These are phyloP conservation scores for Rotaria magnacalcarata DNA, from an alignment of 2,888 invertebrate genomes.

Conservation along the genomic window DNA sequence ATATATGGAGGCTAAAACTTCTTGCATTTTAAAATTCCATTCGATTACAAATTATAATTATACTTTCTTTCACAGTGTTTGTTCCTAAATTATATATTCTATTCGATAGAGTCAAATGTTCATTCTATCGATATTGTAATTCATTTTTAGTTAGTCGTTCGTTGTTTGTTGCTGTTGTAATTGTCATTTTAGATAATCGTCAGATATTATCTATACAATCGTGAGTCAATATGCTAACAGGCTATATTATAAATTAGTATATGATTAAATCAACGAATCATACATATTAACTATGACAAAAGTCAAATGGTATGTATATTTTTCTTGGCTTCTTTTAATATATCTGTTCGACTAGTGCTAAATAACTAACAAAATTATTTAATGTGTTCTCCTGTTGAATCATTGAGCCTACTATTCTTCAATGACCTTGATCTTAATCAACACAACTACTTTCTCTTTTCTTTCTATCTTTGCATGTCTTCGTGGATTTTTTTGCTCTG, in stretches of 20 bases:
- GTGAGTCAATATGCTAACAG: neutral
- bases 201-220: neutral
- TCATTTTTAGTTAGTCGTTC: neutral
- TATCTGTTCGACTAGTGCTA: neutral
- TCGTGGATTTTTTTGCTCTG: neutral
- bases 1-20: neutral
- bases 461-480: neutral
- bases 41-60: neutral
- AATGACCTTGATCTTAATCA: slow-evolving; percentile 20
- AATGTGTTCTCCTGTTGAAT: neutral
- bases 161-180: neutral
- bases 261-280: neutral
- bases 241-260: neutral
- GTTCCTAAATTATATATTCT: neutral
- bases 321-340: neutral
- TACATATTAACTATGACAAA: neutral
- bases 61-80: neutral
- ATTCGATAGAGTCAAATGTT: neutral
- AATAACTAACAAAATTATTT: neutral
- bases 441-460: neutral
- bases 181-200: slow-evolving; percentile 26
- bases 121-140: neutral
- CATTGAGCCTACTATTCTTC: neutral
- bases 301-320: slow-evolving; percentile 14
- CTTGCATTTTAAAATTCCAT: neutral